A percentile compares a stretch with the other conserved stretches of the same genome.
phyloP scores from a whole-genome alignment of 2,888 invertebrate genomes.

The Oscheius sp. region DNA sequence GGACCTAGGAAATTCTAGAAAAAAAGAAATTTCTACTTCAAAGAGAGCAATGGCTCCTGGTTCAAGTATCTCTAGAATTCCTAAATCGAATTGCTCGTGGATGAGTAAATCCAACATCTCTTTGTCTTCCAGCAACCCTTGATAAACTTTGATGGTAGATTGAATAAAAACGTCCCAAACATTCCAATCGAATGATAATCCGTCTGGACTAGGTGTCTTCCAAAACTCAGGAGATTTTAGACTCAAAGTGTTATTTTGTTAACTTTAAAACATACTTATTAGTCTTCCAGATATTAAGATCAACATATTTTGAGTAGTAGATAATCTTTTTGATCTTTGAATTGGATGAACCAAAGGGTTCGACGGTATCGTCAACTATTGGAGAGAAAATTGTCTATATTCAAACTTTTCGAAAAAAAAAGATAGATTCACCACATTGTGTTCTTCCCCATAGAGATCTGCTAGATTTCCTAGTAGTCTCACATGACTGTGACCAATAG shows the following conservation, averaged over 20 bases:
- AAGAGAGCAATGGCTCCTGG: not conserved
- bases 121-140: not conserved
- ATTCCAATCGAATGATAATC: not conserved
- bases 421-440: conserved; percentile 7
- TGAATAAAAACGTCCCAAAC: too few species aligned
- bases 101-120: not conserved
- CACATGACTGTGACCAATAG: conserved; percentile 7
- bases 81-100: not conserved
- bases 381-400: conserved; percentile 1
- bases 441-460: not conserved
- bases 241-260: not conserved
- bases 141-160: too few species aligned
- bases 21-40: not conserved
- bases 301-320: not conserved
- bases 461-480: conserved; percentile 10
- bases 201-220: not conserved
- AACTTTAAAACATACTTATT: not conserved
- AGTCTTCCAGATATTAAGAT: not conserved
- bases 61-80: not conserved
- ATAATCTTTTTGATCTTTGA: conserved; percentile 2
- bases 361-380: not conserved
- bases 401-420: not conserved
- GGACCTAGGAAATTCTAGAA: not conserved
- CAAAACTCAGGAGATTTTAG: not conserved
- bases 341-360: not conserved